Percentiles rank a stretch among this genome's conserved stretches.
These are phyloP conservation scores for Chorisops tibialis DNA, from an alignment of 2,888 invertebrate genomes.

Conservation along the genomic window DNA sequence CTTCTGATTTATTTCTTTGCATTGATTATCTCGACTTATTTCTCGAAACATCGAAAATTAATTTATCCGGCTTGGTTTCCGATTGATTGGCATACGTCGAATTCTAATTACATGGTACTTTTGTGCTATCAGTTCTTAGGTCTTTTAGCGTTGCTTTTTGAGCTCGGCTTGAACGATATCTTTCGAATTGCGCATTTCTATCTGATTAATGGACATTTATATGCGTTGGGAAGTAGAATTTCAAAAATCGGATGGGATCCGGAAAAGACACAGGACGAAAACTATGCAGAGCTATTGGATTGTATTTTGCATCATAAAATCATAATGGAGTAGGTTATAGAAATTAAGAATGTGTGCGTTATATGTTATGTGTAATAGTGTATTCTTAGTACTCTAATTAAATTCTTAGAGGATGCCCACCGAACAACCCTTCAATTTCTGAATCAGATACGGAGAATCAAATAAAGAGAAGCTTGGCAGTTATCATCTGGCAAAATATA, in stretches of 20 bases:
- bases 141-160: neutral
- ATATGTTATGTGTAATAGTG: too few relatives aligned
- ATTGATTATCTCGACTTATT: neutral
- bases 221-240: neutral
- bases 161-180: slow-evolving; percentile 5
- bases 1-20: neutral
- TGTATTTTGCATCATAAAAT: neutral
- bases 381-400: too few relatives aligned
- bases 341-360: too few relatives aligned
- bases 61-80: neutral
- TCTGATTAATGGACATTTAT: neutral
- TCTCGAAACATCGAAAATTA: neutral
- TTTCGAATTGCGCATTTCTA: neutral
- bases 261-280: neutral
- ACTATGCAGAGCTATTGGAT: neutral
- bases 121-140: neutral
- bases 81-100: neutral
- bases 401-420: too few relatives aligned
- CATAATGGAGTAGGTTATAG: neutral
- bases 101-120: neutral
- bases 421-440: too few relatives aligned
- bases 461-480: too few relatives aligned
- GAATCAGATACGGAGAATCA: too few relatives aligned
- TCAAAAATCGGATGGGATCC: neutral
- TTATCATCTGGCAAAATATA: too few relatives aligned